A percentile compares a stretch with the other conserved stretches of the same genome.
These are phyloP conservation scores for Paramormyrops hopkinsi DNA, from an alignment of 2,797 vertebrate species.

Conservation along the genomic window DNA sequence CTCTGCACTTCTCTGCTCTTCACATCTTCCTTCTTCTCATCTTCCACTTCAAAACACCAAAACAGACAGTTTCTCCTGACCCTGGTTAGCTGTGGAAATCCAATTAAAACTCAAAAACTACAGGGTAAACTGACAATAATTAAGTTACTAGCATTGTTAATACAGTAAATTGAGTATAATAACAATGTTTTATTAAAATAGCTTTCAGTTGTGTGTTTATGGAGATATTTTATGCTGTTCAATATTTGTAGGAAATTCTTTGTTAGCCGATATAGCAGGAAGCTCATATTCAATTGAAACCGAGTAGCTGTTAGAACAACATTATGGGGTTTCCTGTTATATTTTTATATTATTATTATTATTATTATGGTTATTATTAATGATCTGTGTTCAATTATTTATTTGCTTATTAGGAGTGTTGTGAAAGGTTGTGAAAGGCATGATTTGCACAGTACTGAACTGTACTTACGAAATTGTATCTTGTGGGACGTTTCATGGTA, in stretches of 20 bases:
- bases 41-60: constrained; percentile 36
- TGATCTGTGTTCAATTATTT: constrained; percentile 41
- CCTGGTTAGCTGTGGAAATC: constrained; percentile 58
- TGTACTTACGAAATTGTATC: constrained; percentile 30
- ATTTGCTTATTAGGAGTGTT: constrained; percentile 39
- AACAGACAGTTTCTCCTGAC: constrained; percentile 40
- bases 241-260: constrained; percentile 45
- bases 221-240: constrained; percentile 49
- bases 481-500: constrained; percentile 28
- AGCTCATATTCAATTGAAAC: constrained; percentile 42
- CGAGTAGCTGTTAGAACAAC: constrained; percentile 42
- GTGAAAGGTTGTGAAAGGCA: constrained; percentile 37
- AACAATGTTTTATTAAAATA: constrained; percentile 46
- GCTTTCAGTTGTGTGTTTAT: constrained; percentile 45
- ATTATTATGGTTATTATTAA: constrained; percentile 30
- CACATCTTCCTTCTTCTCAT: constrained; percentile 26
- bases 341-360: constrained; percentile 38
- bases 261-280: constrained; percentile 40
- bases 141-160: constrained; percentile 58
- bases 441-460: constrained; percentile 34
- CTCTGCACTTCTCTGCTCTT: constrained; percentile 19
- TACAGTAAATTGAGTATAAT: constrained; percentile 52
- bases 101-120: constrained; percentile 63
- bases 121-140: constrained; percentile 69
- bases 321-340: constrained; percentile 37